Evolutionary conservation across 37 sponge, comb jelly and placozoan genomes (phyloP), one percentile per base, ranked within the genome.

Genomic region (Oopsacas minuta): DNA sequence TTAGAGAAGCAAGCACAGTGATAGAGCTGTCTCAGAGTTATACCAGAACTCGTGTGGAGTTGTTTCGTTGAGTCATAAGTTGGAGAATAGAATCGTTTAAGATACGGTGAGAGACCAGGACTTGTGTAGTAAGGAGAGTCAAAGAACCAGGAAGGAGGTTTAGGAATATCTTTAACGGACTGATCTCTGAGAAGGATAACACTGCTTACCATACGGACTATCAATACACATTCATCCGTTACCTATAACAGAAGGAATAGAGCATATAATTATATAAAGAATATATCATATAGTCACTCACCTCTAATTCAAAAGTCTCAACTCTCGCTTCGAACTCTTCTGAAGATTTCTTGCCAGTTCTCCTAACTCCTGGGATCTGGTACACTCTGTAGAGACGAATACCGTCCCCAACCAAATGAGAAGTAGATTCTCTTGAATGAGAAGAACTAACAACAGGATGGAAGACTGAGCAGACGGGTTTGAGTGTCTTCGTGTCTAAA

Each of bases 311-410:
- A 12, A 61, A 61, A 32, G 75, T 61, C 75, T 61, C 75, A 5
- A 61, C 75, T 61, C 75, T 3, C 30, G 75, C 75, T 61, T 61
- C 75, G 75, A 61, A 61, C 75, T 61, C 75, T 12, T 61, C 75
- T 34, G 75, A 3, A 15, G 49, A 42, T 34, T 61, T 61, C 75
- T 61, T 61, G 75, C 28, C 75, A 3, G 5, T 61, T 34, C 28
- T 61, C 32, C 75, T 3, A 3, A 34, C 20, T 25, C 75, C 30
- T 10, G 75, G 75, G 28, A 61, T n/a, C 75, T 61, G 75, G 30
- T 25, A 61, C 1, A 61, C 75, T 5, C 75, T 25, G 30, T 61
- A 61, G 28, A 61, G 30, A 20, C 75, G 75, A 3, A 61, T 61
- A 3, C 75, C 75, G 75, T 61, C 75, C 30, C 75, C 75, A 3